Conservation (phyloP, 2,113 vertebrate genomes). For the Seriola quinqueradiata region DNA sequence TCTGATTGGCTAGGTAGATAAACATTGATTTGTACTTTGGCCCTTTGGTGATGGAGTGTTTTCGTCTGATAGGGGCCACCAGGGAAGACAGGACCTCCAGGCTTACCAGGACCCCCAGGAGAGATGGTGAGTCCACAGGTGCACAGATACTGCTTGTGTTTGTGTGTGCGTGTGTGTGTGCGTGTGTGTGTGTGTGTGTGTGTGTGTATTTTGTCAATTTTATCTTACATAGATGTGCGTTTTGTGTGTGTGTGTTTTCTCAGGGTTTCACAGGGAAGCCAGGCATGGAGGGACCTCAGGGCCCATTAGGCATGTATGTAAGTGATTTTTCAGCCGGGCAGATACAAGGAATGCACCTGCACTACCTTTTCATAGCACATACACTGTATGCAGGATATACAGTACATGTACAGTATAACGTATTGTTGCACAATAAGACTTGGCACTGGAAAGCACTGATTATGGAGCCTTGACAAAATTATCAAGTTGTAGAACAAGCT, state of each 20-base stretch:
- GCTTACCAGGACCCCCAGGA: conserved; percentile 80
- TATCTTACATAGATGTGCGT: background rate
- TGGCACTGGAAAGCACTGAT: background rate
- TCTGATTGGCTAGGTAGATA: background rate
- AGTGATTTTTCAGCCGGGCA: conserved; percentile 81
- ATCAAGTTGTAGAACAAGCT: background rate
- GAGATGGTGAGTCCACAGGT: conserved; percentile 80
- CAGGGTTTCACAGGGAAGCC: conserved; percentile 90
- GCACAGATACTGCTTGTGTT: background rate
- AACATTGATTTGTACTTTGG: background rate
- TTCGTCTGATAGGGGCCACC: conserved; percentile 81
- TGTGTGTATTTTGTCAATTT: background rate
- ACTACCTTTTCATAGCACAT: conserved; percentile 3
- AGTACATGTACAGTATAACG: background rate
- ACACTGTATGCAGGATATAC: background rate
- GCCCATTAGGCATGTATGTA: conserved; percentile 90
- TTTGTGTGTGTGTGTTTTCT: conserved; percentile 41
- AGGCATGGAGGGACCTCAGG: conserved; percentile 88
- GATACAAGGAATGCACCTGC: conserved; percentile 24
- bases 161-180: conserved; percentile 5
- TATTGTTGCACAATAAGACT: background rate
- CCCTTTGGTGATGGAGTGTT: background rate
- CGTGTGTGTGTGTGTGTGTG: conserved; percentile 17
- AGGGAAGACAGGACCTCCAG: conserved; percentile 83
- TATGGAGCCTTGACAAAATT: background rate